Evolutionary conservation across 64 coral and sea anemone genomes (phyloP), one percentile per base, ranked within the genome.

Genomic region (Porites lutea): DNA sequence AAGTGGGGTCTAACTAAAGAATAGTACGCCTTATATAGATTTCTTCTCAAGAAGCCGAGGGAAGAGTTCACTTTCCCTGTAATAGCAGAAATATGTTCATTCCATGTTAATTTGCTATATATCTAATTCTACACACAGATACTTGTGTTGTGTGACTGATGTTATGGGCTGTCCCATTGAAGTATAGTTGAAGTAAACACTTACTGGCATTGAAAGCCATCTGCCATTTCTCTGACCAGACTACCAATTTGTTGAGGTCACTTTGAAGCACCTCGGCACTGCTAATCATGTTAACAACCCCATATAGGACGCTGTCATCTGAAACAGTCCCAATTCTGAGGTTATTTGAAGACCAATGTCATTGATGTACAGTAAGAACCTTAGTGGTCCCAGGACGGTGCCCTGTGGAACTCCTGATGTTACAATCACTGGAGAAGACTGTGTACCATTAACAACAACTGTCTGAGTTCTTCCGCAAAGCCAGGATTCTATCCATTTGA

Each of bases 361-460:
- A 86, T 86, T 86, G 62, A 86, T 86, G 15, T 63, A 86, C 48
- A 86, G 13, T 10, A 86, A 12, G n/a, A 86, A 86, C 82, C 51
- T 86, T 48, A 86, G 48, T 15, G 45, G 83, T 10, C 83, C 83
- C 23, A 86, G 14, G 4, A 86, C 83, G 13, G 83, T 86, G 3
- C 83, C 60, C 13, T 86, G 83, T 44, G 59, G 83, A 8, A 86
- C 83, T 13, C 83, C 83, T 43, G 83, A 69, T 45, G 62, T 86
- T 19, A 86, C 82, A 23, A 27, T 86, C 10, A 86, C 82, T 46
- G 60, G 64, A 22, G 13, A 65, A 43, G 83, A 86, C 4, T 15
- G 13, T 70, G 27, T 64, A 0, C 83, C 64, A 52, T 86, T 64
- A 10, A 71, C 66, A 11, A 86, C 66, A 8, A 86, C 62, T 22